Evolutionary conservation across 1,140 invertebrate genomes (phyloP).

Genomic region (Ceratina japonica): DNA sequence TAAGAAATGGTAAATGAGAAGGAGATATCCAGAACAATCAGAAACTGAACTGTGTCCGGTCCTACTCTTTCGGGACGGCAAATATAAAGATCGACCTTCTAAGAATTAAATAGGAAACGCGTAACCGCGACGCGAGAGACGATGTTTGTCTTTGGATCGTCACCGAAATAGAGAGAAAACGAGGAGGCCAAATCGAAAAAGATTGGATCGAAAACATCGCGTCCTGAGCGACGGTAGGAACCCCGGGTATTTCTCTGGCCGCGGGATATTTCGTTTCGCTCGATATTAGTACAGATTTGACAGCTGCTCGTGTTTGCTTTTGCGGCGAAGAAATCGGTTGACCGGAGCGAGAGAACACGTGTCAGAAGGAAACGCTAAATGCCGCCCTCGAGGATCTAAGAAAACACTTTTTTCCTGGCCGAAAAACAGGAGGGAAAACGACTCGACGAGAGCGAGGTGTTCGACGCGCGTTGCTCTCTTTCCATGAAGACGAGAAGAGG

Average conservation of each 20-base stretch:
- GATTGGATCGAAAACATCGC: constrained; percentile 26
- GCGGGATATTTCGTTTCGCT: constrained; percentile 49
- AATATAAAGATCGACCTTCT: too few relatives aligned
- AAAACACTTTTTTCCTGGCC: constrained; percentile 1
- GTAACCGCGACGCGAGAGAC: too few relatives aligned
- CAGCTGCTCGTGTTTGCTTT: constrained; percentile 61
- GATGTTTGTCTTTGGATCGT: too few relatives aligned
- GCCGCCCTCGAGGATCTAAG: constrained; percentile 12
- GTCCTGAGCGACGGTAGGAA: background rate
- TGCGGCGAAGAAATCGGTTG: constrained; percentile 53
- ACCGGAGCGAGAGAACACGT: constrained; percentile 58
- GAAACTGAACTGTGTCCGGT: too few relatives aligned
- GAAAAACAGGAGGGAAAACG: too few relatives aligned
- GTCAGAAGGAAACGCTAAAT: constrained; percentile 16
- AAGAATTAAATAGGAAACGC: too few relatives aligned
- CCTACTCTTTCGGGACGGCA: too few relatives aligned
- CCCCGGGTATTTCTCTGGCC: constrained; percentile 23
- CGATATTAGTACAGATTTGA: constrained; percentile 49
- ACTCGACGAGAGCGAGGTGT: background rate
- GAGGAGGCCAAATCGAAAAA: background rate
- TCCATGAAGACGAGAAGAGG: too few relatives aligned
- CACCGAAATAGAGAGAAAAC: background rate
- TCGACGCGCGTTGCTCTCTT: background rate
- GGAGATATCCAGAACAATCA: too few relatives aligned
- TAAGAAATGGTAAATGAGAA: too few relatives aligned